Evolutionary conservation across 2,113 vertebrate genomes (phyloP).

Genomic region (Callipepla californica): DNA sequence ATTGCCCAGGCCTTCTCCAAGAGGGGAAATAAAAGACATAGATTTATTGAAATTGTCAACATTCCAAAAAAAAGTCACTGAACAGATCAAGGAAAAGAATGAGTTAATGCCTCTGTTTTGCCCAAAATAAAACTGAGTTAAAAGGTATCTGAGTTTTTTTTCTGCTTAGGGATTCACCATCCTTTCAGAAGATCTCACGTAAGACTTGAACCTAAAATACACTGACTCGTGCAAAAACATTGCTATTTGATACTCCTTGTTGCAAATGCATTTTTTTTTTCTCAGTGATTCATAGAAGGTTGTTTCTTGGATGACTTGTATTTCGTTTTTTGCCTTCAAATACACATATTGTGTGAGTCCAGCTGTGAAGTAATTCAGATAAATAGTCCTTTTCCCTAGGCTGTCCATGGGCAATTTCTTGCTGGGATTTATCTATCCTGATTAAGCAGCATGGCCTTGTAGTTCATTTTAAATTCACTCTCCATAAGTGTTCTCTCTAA

Average conservation of each 20-base stretch:
- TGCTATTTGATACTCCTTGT: constrained; percentile 10
- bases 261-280: constrained; percentile 35
- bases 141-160: neutral
- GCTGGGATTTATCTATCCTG: neutral
- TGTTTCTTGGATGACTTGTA: constrained; percentile 39
- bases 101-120: neutral
- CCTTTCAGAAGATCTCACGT: neutral
- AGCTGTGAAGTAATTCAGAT: constrained; percentile 47
- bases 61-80: neutral
- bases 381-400: constrained; percentile 18
- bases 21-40: neutral
- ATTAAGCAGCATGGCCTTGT: neutral
- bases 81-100: neutral
- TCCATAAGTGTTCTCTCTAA: neutral
- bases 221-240: neutral
- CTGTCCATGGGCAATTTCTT: constrained; percentile 24
- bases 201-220: neutral
- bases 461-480: constrained; percentile 14
- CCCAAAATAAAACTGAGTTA: neutral
- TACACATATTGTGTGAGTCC: constrained; percentile 24
- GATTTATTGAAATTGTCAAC: neutral
- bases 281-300: constrained; percentile 39
- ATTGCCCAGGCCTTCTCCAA: neutral
- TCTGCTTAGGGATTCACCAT: neutral
- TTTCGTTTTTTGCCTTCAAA: constrained; percentile 32